These are phyloP conservation scores for Calonectris borealis DNA, from an alignment of 2,113 vertebrate species.

Conservation along the genomic window DNA sequence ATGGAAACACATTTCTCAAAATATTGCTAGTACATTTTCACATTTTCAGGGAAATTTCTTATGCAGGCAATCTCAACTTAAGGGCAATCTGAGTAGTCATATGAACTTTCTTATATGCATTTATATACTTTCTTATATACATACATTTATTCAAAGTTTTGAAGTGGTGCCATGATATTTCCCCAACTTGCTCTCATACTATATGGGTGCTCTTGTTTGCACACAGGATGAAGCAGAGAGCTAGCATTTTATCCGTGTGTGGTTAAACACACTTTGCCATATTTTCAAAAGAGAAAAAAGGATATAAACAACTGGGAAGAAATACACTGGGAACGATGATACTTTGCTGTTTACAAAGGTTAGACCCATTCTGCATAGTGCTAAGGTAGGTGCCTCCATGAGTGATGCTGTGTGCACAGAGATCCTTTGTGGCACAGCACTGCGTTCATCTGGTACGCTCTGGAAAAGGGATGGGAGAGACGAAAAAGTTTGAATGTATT, in stretches of 20 bases:
- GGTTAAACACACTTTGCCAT: not conserved
- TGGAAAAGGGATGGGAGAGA: not conserved
- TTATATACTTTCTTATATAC: not conserved
- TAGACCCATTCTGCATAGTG: not conserved
- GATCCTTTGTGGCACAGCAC: not conserved
- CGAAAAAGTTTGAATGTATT: not conserved
- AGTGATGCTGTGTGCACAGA: rapidly evolving
- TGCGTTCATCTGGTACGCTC: not conserved
- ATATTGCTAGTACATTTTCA: not conserved
- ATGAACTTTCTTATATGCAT: not conserved
- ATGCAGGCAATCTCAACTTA: not conserved
- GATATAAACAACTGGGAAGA: not conserved
- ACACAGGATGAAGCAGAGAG: not conserved
- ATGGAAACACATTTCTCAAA: not conserved
- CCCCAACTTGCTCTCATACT: not conserved
- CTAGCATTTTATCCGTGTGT: not conserved
- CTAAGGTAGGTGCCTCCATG: not conserved
- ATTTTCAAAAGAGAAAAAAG: not conserved
- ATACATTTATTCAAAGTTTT: not conserved
- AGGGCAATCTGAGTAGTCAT: not conserved
- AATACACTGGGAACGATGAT: not conserved
- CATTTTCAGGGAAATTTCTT: not conserved
- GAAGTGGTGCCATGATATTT: not conserved
- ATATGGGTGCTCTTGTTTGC: not conserved
- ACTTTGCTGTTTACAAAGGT: not conserved